phyloP scores from a whole-genome alignment of 2,113 vertebrate genomes.

The Corythoichthys intestinalis region DNA sequence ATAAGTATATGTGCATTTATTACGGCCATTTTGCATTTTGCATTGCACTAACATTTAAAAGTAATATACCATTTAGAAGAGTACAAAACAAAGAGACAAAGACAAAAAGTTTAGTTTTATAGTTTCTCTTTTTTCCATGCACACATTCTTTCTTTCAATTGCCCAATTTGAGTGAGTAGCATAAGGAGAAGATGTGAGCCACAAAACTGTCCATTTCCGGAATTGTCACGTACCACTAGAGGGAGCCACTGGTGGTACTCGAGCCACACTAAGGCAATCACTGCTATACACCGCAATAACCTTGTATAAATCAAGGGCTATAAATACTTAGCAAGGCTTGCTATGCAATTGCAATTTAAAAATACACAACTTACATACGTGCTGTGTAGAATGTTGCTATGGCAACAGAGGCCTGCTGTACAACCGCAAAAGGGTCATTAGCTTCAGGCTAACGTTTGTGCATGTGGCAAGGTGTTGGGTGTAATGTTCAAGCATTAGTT shows the following conservation, averaged over 20 bases:
- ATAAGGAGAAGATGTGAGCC: too few relatives aligned
- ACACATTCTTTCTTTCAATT: too few relatives aligned
- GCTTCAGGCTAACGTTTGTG: constrained; percentile 43
- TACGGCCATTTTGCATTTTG: too few relatives aligned
- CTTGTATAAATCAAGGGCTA: background rate
- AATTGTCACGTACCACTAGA: background rate
- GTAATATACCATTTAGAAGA: too few relatives aligned
- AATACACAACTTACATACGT: background rate
- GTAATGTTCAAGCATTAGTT: constrained; percentile 77
- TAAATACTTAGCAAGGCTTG: background rate
- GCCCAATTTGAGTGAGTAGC: too few relatives aligned
- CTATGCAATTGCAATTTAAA: background rate
- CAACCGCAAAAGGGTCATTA: constrained; percentile 28
- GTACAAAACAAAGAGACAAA: too few relatives aligned
- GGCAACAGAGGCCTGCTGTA: background rate
- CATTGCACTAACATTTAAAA: too few relatives aligned
- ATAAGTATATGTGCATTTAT: too few relatives aligned
- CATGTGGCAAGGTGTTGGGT: constrained; percentile 60
- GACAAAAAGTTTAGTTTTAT: too few relatives aligned
- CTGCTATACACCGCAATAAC: background rate
- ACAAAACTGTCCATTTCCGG: too few relatives aligned
- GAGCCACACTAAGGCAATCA: background rate
- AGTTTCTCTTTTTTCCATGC: too few relatives aligned
- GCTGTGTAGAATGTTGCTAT: background rate
- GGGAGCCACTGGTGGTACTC: background rate